Conservation (phyloP, 1,140 invertebrate genomes). For the Zaprionus kolodkinae region DNA sequence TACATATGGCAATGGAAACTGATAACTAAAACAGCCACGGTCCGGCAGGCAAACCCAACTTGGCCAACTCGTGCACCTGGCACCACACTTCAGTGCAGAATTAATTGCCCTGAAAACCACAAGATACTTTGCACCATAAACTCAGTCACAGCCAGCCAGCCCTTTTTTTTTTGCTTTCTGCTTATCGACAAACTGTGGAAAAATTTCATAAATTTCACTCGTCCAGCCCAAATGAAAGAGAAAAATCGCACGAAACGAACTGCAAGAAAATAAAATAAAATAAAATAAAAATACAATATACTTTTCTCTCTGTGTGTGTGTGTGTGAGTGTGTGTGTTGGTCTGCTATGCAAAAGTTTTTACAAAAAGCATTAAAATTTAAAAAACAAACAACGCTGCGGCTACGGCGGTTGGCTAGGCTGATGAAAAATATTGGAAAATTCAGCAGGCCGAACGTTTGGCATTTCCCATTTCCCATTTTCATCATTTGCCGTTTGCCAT, state of each 20-base stretch:
- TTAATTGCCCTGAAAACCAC: slow-evolving; percentile 39
- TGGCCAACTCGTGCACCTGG: slow-evolving; percentile 20
- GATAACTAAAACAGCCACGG: not conserved
- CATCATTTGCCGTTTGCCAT: slow-evolving; percentile 1
- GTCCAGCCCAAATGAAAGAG: slow-evolving; percentile 53
- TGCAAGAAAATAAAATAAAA: not conserved
- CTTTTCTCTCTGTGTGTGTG: slow-evolving; percentile 9
- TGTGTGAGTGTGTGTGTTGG: not conserved
- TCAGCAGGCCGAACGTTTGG: slow-evolving; percentile 3
- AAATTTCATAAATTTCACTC: slow-evolving; percentile 70
- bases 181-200: slow-evolving; percentile 41
- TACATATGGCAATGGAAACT: not conserved
- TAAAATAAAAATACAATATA: slow-evolving; percentile 5
- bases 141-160: slow-evolving; percentile 2
- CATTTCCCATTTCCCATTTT: slow-evolving; percentile 1
- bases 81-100: slow-evolving; percentile 27
- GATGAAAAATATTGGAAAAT: slow-evolving; percentile 45
- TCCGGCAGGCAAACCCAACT: not conserved
- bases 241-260: slow-evolving; percentile 45
- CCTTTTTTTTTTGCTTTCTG: not conserved
- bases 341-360: slow-evolving; percentile 59
- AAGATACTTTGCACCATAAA: slow-evolving; percentile 16
- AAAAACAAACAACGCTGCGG: slow-evolving; percentile 19
- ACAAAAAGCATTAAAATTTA: slow-evolving; percentile 71
- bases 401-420: slow-evolving; percentile 16